These are phyloP conservation scores for Galeopsomyia nigrocyanea DNA, from an alignment of 2,888 invertebrate species.

Conservation along the genomic window DNA sequence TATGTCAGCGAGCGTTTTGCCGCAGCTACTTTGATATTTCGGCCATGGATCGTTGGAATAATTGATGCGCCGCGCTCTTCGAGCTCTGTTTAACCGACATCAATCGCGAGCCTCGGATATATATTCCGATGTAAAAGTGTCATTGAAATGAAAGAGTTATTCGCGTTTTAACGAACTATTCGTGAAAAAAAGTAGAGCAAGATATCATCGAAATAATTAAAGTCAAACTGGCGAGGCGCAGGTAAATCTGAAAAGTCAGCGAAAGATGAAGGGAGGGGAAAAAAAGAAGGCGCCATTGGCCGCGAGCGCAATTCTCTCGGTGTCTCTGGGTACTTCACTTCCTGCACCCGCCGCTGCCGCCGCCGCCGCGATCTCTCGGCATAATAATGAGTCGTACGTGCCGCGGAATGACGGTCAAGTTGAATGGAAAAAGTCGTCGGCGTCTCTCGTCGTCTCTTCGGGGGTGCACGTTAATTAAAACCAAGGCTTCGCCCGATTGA, in stretches of 20 bases:
- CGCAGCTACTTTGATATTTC: too few species aligned
- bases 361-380: conserved; percentile 30
- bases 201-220: too few species aligned
- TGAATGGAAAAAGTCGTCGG: conserved; percentile 38
- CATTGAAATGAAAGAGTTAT: too few species aligned
- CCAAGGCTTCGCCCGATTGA: conserved; percentile 40
- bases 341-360: conserved; percentile 3
- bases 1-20: conserved; percentile 47
- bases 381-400: conserved; percentile 46
- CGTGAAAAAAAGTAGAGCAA: too few species aligned
- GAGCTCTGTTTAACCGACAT: too few species aligned
- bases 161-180: too few species aligned
- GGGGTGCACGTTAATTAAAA: conserved; percentile 41
- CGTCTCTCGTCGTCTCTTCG: background rate
- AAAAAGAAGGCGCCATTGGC: conserved; percentile 21
- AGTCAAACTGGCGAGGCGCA: too few species aligned
- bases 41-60: too few species aligned
- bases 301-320: background rate
- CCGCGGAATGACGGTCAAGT: conserved; percentile 45
- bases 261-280: background rate
- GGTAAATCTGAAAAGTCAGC: conserved; percentile 24
- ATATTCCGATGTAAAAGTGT: too few species aligned
- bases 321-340: conserved; percentile 6
- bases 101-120: too few species aligned
- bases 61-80: too few species aligned